phyloP scores from a whole-genome alignment of 2,797 vertebrate species.

The Salmo trutta region DNA sequence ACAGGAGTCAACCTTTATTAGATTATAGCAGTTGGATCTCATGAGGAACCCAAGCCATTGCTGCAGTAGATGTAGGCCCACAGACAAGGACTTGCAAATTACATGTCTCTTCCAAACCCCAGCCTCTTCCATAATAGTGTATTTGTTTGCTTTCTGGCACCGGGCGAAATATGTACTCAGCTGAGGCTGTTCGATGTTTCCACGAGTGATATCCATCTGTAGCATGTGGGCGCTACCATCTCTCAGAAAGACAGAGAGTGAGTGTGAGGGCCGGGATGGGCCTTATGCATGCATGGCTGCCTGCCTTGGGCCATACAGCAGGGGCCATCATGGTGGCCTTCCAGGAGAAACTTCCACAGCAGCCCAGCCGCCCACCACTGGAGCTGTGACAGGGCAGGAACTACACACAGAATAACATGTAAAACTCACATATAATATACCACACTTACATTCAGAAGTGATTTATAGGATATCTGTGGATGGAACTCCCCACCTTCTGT shows the following conservation, averaged over 20 bases:
- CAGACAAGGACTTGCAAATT: neutral
- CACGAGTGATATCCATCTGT: slow-evolving; percentile 35
- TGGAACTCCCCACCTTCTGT: neutral
- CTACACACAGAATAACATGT: neutral
- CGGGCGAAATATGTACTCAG: slow-evolving; percentile 26
- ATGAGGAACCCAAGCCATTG: neutral
- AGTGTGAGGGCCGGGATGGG: slow-evolving; percentile 44
- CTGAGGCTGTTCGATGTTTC: slow-evolving; percentile 32
- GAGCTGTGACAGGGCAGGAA: neutral
- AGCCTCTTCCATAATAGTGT: slow-evolving; percentile 21
- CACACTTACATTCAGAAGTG: neutral
- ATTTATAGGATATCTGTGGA: neutral
- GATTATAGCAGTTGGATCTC: neutral
- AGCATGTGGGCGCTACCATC: slow-evolving; percentile 13
- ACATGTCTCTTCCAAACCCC: slow-evolving; percentile 7
- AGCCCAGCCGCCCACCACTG: neutral
- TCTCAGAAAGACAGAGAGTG: slow-evolving; percentile 36
- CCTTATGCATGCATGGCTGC: slow-evolving; percentile 51
- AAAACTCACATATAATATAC: neutral
- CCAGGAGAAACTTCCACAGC: slow-evolving; percentile 30
- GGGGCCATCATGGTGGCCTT: slow-evolving; percentile 32
- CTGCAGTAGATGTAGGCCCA: neutral
- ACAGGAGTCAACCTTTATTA: neutral
- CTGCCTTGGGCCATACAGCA: slow-evolving; percentile 29
- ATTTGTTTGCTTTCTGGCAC: slow-evolving; percentile 31